Evolutionary conservation across 64 coral and sea anemone genomes (phyloP), one percentile per base, ranked within the genome.

Genomic region (Montipora foliosa): DNA sequence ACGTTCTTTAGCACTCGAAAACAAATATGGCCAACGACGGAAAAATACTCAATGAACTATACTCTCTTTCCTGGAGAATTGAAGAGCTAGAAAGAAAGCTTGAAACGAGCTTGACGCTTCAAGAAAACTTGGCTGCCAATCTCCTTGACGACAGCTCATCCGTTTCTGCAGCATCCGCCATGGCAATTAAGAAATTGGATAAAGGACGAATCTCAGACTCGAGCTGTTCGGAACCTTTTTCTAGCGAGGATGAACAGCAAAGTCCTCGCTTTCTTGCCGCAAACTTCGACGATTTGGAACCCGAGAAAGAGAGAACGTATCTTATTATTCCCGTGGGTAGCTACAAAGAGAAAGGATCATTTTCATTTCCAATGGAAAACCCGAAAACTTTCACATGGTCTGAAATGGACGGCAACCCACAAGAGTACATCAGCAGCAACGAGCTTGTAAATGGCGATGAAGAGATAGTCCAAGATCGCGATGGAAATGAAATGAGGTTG

Each of bases 281-380:
- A 68, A 21, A 88, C 78, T 78, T 0, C 60, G 25, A 77, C 20
- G 20, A 64, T 59, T 64, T 47, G 9, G 44, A 92, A 77, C 72
- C 75, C 6, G 80, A 81, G 59, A 12, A 69, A 13, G 79, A 92
- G 45, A 73, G 89, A 17, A 89, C 89, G 13, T 75, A 89, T 84
- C 89, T 95, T 20, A 92, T 95, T 75, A 94, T 97, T 77, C 93
- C 96, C 58, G 83, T 93, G 61, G 88, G 88, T 44, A 21, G 81
- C 60, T 87, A 97, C 84, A 95, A 94, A 92, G 84, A 82, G 19
- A 50, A 57, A 6, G 59, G 21, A 7, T 19, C 51, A 46, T 74
- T 58, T 44, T 69, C 82, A 4, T 73, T 76, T 90, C 68, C 91
- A 71, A 60, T 16, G 19, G 46, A 76, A 97, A 97, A 91, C 78